Evolutionary conservation across 2,888 invertebrate species (phyloP), one percentile per base, ranked within the genome.

Genomic region (Hipparchia semele): DNA sequence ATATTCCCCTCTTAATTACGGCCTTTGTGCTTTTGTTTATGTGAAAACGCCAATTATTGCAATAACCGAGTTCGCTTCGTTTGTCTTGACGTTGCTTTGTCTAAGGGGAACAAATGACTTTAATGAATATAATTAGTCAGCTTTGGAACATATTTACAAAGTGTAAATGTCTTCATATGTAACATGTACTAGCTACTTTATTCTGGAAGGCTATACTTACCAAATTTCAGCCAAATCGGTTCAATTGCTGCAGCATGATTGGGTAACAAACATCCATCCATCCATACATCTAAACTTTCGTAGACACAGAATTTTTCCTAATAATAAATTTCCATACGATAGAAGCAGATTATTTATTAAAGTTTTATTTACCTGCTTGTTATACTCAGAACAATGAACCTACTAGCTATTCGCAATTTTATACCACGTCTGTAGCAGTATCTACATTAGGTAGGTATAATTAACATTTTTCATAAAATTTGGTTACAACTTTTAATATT

Each of bases 1-100:
- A 69, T 69, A 69, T 69, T 69, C 61, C 88, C 87, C 89, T 90
- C 86, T 86, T 90, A 90, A 91, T 92, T 90, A 90, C 85, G 75
- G 72, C 68, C 84, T 88, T 88, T 88, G 88, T 89, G 79, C 84
- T 84, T 83, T 86, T 85, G 87, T 86, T 85, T 84, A 82, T 81
- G 81, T 83, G 83, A 85, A 84, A 86, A 87, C 81, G 87, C 87
- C 90, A 90, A 92, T 92, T 90, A 91, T 90, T 89, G 86, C 86
- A 88, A 90, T 90, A 89, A 90, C 82, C 80, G 83, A 83, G 81
- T 82, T 80, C 83, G 84, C 84, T 80, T 83, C 85, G 83, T 82
- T 82, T 83, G 82, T 85, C 84, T 83, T 79, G 80, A 80, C 80
- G 78, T 80, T 76, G 80, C 85, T 83, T 81, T 82, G 82, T 83